Evolutionary conservation across 2,113 vertebrate species (phyloP), one percentile per base, ranked within the genome.

Genomic region (Centropristis striata): DNA sequence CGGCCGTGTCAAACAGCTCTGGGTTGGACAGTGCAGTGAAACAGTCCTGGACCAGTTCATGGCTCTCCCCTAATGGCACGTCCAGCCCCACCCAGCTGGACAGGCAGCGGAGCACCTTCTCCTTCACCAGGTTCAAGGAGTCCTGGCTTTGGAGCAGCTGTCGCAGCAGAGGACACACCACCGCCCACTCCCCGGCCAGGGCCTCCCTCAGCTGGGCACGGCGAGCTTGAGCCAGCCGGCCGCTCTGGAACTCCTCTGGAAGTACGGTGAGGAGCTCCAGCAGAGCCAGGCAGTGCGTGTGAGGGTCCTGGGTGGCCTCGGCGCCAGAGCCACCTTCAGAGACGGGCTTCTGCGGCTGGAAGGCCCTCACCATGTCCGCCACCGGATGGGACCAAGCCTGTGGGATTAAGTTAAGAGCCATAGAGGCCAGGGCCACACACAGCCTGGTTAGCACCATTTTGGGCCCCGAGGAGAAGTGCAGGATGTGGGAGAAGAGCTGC

Each of bases 401-500:
- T 0, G 97, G 98, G 91, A 99, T 96, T 90, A 98, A 93, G 79
- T 96, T 97, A 57, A 99, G 96, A 3, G 97, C 96, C 93, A 99
- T 92, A 0, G 98, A 97, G 66, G 98, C 97, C 88, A 99, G 90
- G 0, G 98, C 97, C 59, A 99, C 97, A 0, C 98, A 99, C 12
- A 99, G 95, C 51, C 98, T 94, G 1, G 98, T 99, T 84, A 99
- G 95, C 80, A 99, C 98, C 58, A 99, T 98, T 95, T 96, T 98
- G 73, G 98, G 97, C 53, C 98, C 97, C 0, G 96, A 95, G 77
- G 98, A 96, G 0, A 98, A 99, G 81, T 79, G 95, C 9, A 96
- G 92, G 85, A 99, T 97, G 83, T 98, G 97, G 57, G 95, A 93
- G 87, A 98, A 96, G 71, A 99, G 97, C 92, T 99, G 98, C 0